Evolutionary conservation across 2,797 vertebrate species (phyloP).

Genomic region (Girardinus metallicus): DNA sequence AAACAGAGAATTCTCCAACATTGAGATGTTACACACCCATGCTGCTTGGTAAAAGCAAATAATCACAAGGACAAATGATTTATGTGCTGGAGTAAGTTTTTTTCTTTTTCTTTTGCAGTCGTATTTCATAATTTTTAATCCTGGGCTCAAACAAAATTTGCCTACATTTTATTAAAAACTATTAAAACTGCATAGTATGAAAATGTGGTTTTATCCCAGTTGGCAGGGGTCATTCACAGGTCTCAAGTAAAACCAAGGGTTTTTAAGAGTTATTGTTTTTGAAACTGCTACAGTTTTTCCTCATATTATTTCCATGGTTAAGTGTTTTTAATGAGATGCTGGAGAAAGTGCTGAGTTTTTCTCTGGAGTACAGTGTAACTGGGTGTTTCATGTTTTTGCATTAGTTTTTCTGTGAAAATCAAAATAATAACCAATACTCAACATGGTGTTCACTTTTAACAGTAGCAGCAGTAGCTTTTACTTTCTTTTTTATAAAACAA

Average conservation of each 20-base stretch:
- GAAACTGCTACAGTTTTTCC: neutral
- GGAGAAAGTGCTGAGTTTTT: neutral
- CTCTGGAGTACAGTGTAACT: neutral
- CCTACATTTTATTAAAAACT: constrained; percentile 43
- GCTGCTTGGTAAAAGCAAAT: neutral
- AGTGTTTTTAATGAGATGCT: neutral
- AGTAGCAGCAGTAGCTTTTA: neutral
- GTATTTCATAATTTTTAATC: constrained; percentile 44
- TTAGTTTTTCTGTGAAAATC: neutral
- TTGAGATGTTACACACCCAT: neutral
- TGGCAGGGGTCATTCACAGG: neutral
- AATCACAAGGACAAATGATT: neutral
- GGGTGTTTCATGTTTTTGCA: neutral
- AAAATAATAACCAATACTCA: neutral
- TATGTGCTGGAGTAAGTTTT: neutral
- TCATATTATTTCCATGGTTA: neutral
- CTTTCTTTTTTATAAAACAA: neutral
- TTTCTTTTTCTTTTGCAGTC: neutral
- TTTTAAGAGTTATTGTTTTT: neutral
- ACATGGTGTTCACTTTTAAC: neutral
- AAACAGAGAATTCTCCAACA: neutral
- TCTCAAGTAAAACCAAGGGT: neutral
- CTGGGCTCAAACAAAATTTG: constrained; percentile 61
- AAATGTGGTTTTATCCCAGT: constrained; percentile 18
- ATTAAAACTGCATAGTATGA: constrained; percentile 35